Percentiles rank a stretch among this genome's conserved stretches.
Conservation (phyloP, 2,113 vertebrate genomes). For the Octodon degus region DNA sequence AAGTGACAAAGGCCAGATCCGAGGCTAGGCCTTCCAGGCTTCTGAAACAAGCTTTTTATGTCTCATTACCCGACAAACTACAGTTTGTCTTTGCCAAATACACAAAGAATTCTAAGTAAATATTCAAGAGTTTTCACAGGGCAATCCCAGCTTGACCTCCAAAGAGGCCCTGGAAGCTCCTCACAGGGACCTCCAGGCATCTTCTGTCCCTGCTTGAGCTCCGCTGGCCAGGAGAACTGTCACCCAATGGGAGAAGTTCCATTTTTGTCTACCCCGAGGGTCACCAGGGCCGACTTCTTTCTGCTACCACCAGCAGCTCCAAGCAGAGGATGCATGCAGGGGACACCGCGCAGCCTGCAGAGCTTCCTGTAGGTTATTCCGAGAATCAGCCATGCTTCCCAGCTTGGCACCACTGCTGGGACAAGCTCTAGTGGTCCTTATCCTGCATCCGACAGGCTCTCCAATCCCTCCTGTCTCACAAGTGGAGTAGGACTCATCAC, state of each 20-base stretch:
- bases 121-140: neutral
- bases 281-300: constrained; percentile 56
- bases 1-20: neutral
- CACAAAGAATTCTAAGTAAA: neutral
- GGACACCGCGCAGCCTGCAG: constrained; percentile 13
- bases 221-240: neutral
- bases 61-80: neutral
- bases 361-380: neutral
- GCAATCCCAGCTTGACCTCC: neutral
- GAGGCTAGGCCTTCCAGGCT: neutral
- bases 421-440: neutral
- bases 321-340: constrained; percentile 68
- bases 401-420: neutral
- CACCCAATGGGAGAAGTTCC: constrained; percentile 78
- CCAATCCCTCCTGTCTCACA: neutral
- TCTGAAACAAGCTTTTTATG: neutral
- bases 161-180: neutral
- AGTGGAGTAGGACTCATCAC: neutral
- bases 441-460: neutral
- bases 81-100: neutral
- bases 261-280: constrained; percentile 55
- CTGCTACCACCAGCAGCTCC: constrained; percentile 57
- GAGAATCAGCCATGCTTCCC: neutral
- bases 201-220: no score
- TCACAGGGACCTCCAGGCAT: neutral